Conservation (phyloP, 1,140 invertebrate species). For the Yoshiicerus persimilis region DNA sequence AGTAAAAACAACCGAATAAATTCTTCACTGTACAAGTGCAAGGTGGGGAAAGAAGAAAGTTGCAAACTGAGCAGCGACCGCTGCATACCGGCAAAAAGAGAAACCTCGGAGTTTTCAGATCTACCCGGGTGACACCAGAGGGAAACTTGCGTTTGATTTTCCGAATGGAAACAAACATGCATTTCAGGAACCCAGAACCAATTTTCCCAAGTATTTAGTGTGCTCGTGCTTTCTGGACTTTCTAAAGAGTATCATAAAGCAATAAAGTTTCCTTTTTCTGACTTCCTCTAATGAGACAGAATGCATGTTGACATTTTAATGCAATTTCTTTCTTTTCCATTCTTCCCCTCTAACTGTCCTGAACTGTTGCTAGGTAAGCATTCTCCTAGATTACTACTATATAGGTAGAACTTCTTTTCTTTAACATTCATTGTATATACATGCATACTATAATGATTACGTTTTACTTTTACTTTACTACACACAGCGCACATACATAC, state of each 20-base stretch:
- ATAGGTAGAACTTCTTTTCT: too few species aligned
- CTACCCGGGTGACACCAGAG: neutral
- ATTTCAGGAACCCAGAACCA: neutral
- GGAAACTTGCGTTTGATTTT: neutral
- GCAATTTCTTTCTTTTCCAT: neutral
- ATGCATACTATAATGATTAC: neutral
- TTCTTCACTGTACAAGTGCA: neutral
- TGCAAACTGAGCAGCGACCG: neutral
- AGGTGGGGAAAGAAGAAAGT: neutral
- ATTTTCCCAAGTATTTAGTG: neutral
- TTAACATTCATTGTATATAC: too few species aligned
- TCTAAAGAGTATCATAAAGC: neutral
- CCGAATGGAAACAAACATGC: neutral
- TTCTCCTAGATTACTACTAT: too few species aligned
- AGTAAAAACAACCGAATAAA: neutral
- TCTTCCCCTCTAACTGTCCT: neutral
- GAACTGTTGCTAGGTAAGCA: neutral
- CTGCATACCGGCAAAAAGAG: neutral
- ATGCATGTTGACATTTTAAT: conserved; percentile 7
- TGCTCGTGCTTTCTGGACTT: neutral
- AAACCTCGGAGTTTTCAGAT: neutral
- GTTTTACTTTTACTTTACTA: neutral
- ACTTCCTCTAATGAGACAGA: neutral
- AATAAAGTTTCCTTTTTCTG: neutral
- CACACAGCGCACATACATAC: too few species aligned